phyloP scores from a whole-genome alignment of 2,797 vertebrate genomes.

The Pangasius sanitwongsei region DNA sequence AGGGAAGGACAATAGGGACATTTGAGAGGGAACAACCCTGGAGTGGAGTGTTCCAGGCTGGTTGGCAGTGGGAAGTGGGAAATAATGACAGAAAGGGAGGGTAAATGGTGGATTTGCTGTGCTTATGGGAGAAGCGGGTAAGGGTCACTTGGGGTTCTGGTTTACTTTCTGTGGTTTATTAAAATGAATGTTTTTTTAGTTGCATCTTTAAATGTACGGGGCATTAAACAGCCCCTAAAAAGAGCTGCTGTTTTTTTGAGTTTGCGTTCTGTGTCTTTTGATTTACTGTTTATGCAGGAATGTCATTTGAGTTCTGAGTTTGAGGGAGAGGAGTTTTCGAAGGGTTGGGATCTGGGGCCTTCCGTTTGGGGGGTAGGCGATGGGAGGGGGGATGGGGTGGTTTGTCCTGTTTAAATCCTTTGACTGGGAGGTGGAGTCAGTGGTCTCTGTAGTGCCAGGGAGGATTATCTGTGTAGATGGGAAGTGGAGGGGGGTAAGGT shows the following conservation, averaged over 20 bases:
- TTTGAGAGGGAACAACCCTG: not conserved
- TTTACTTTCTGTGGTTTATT: not conserved
- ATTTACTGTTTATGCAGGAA: not conserved
- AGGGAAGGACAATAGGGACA: too few species aligned
- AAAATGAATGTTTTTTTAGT: not conserved
- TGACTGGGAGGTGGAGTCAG: fast-evolving
- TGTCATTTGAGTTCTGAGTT: too few species aligned
- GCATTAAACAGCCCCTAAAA: too few species aligned
- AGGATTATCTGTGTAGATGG: not conserved
- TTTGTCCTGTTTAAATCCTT: not conserved
- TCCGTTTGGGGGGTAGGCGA: not conserved
- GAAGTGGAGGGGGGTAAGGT: not conserved
- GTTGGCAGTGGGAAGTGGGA: too few species aligned
- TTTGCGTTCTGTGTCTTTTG: not conserved
- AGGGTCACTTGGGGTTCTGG: too few species aligned
- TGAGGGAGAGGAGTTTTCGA: not conserved
- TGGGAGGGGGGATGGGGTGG: not conserved
- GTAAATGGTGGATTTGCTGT: too few species aligned
- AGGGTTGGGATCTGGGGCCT: too few species aligned
- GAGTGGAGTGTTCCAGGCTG: too few species aligned
- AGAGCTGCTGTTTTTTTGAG: too few species aligned
- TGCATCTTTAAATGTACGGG: too few species aligned
- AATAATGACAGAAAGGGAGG: too few species aligned
- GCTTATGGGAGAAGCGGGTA: too few species aligned
- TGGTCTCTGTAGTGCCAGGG: not conserved